Conservation (phyloP, 2,888 invertebrate genomes). For the Opisthograptis luteolata region DNA sequence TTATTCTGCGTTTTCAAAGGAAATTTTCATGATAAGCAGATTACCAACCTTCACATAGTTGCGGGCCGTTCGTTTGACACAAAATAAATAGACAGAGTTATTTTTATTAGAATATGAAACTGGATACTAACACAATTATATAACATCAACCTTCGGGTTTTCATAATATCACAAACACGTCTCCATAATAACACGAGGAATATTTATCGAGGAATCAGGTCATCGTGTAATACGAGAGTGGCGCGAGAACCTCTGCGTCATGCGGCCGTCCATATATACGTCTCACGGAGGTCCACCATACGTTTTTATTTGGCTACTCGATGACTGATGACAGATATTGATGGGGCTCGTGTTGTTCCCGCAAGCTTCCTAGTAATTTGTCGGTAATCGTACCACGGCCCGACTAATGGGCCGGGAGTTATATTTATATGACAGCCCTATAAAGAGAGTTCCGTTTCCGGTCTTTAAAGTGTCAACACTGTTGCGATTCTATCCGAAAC, state of each 20-base stretch:
- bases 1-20: conserved; percentile 54
- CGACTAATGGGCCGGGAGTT: conserved; percentile 67
- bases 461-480: too few species aligned
- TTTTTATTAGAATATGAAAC: conserved; percentile 5
- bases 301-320: conserved; percentile 76
- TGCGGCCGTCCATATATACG: conserved; percentile 46
- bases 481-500: too few species aligned
- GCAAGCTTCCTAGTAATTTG: conserved; percentile 61
- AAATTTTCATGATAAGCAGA: conserved; percentile 54
- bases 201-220: conserved; percentile 62
- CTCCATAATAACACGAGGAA: conserved; percentile 45
- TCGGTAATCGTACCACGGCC: conserved; percentile 53
- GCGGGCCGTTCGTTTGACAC: conserved; percentile 37
- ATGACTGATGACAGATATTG: conserved; percentile 79
- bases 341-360: conserved; percentile 63
- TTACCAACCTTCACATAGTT: conserved; percentile 68
- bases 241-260: conserved; percentile 60
- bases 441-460: too few species aligned
- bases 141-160: conserved; percentile 11
- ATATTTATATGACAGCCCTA: conserved; percentile 71
- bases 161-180: conserved; percentile 15
- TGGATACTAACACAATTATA: conserved; percentile 12
- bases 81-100: conserved; percentile 20
- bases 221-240: conserved; percentile 67
- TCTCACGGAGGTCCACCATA: conserved; percentile 57